Evolutionary conservation across 2,888 invertebrate genomes (phyloP), one percentile per base, ranked within the genome.

Genomic region (Drosophila longiperda): DNA sequence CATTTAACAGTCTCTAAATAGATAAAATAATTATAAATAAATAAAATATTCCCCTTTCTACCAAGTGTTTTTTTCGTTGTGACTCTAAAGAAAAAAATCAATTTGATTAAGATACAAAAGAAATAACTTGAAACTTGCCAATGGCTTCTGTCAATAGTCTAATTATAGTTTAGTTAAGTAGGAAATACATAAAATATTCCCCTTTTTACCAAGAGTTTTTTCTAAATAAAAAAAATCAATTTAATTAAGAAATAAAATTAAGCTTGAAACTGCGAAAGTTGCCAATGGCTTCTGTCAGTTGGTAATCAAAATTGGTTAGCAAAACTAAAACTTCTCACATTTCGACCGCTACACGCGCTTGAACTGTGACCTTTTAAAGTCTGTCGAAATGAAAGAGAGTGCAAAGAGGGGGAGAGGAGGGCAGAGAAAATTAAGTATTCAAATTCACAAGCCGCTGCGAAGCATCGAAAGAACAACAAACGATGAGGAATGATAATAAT

Each of bases 401-500:
- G 26, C 5, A 12, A 3, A 45, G 1, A 1, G 11, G 7, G 29
- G n/a, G 29, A 12, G 7, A 4, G 33, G 1, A 42, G 11, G 15
- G 7, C 1, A 26, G 57, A 33, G 52, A 71, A 80, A 72, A 83
- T 80, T 63, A 88, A 88, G 83, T 83, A 83, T 83, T 83, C 83
- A 83, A 88, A 88, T 84, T 87, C 82, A 58, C 87, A 87, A 53
- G 36, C 71, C 34, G 72, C 66, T 80, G 83, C 75, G 84, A 82
- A 82, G 32, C 40, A 62, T 54, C 57, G 59, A 59, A 66, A 64
- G 58, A 71, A 71, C 53, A 63, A 71, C 71, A 74, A 79, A 74
- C 61, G 75, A 65, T 76, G 68, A 42, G 57, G 54, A 57, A 76
- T 73, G 82, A 89, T 87, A 82, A 85, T 85, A 87, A 85, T 85